Percentiles rank a stretch among this genome's conserved stretches.
Evolutionary conservation across 2,888 invertebrate species (phyloP).

Genomic region (Apamea anceps): DNA sequence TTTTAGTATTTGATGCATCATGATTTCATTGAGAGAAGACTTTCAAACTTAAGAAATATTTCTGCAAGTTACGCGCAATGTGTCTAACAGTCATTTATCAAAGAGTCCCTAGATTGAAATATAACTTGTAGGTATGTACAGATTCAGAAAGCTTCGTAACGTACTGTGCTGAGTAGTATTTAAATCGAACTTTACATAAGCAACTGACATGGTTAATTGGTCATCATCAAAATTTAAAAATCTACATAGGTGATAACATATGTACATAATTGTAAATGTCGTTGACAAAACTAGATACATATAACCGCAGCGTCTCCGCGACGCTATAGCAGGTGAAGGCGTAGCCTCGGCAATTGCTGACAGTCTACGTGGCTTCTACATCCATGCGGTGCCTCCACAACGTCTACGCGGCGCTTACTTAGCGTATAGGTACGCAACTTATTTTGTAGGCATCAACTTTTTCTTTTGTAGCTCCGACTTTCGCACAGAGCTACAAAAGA

Average conservation of each 20-base stretch:
- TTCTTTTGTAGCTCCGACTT: background rate
- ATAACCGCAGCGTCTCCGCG: background rate
- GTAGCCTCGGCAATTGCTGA: background rate
- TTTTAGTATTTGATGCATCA: constrained; percentile 7
- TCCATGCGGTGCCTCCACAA: background rate
- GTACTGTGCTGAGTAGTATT: background rate
- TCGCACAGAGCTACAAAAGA: background rate
- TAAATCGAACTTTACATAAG: too few species aligned
- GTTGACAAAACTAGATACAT: background rate
- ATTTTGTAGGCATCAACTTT: background rate
- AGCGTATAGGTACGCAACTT: too few species aligned
- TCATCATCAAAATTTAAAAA: background rate
- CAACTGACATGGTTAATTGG: too few species aligned
- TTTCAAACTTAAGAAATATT: background rate
- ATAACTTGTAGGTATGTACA: background rate
- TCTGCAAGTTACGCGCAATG: background rate
- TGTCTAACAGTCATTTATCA: background rate
- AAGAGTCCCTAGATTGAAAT: background rate
- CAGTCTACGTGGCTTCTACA: background rate
- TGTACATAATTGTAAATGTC: background rate
- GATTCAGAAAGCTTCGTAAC: background rate
- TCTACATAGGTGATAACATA: background rate
- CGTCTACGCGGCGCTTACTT: background rate
- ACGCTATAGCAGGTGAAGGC: background rate
- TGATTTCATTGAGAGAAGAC: background rate